Percentiles rank a stretch among this genome's conserved stretches.
These are phyloP conservation scores for Temnothorax longispinosus DNA, from an alignment of 1,140 invertebrate species.

Conservation along the genomic window DNA sequence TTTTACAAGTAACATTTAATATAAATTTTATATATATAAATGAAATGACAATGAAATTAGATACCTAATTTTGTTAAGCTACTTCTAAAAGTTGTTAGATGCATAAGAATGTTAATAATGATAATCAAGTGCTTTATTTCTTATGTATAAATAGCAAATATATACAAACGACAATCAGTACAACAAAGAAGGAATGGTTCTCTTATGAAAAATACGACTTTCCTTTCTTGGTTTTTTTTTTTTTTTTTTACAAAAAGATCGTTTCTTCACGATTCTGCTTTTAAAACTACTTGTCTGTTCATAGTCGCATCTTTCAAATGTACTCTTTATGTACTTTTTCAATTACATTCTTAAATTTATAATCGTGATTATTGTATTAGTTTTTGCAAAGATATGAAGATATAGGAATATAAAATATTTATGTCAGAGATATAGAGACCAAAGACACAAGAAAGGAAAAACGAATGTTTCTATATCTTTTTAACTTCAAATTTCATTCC, in stretches of 20 bases:
- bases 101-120: constrained; percentile 19
- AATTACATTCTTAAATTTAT: neutral
- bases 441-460: neutral
- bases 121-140: neutral
- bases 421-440: neutral
- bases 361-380: neutral
- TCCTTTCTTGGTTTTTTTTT: neutral
- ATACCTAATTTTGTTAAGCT: neutral
- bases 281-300: neutral
- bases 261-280: neutral
- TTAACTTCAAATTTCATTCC: neutral
- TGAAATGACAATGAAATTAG: neutral
- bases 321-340: neutral
- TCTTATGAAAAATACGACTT: constrained; percentile 1
- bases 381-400: neutral
- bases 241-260: neutral
- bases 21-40: constrained; percentile 10
- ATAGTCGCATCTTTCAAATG: neutral
- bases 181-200: neutral
- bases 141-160: constrained; percentile 27
- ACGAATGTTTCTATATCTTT: neutral
- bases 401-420: neutral
- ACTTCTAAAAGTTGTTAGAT: neutral
- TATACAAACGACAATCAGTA: neutral
- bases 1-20: neutral